phyloP scores from a whole-genome alignment of 2,797 vertebrate species.

The Sebastes matsubarae region DNA sequence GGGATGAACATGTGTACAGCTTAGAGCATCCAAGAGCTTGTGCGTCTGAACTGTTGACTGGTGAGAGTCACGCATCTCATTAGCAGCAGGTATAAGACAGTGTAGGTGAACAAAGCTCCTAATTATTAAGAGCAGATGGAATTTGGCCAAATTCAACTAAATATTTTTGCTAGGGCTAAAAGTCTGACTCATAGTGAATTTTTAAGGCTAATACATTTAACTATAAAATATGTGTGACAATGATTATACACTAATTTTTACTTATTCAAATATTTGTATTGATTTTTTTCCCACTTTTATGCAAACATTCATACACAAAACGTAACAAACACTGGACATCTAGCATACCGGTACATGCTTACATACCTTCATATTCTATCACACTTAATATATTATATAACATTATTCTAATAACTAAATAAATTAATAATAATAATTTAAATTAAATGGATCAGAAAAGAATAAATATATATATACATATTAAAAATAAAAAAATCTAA shows the following conservation, averaged over 20 bases:
- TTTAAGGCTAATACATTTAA: not conserved
- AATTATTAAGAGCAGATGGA: not conserved
- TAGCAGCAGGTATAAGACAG: not conserved
- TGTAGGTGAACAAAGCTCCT: not conserved
- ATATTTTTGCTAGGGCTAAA: accelerated
- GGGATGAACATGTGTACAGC: not conserved
- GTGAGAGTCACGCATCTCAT: not conserved
- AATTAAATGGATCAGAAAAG: too few relatives aligned
- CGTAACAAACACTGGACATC: not conserved
- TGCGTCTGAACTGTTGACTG: not conserved
- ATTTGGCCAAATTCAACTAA: not conserved
- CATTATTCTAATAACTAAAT: too few relatives aligned
- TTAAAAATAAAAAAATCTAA: too few relatives aligned
- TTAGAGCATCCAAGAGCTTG: not conserved
- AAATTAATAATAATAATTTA: not conserved
- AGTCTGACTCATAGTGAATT: accelerated
- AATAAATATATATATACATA: too few relatives aligned
- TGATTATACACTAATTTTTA: not conserved
- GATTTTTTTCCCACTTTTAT: not conserved
- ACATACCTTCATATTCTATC: accelerated
- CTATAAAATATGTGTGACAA: not conserved
- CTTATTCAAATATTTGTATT: too few relatives aligned
- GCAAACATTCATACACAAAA: not conserved
- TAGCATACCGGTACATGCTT: too few relatives aligned
- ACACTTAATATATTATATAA: too few relatives aligned